Evolutionary conservation across 2,888 invertebrate genomes (phyloP), one percentile per base, ranked within the genome.

Genomic region (Fragum sueziense): DNA sequence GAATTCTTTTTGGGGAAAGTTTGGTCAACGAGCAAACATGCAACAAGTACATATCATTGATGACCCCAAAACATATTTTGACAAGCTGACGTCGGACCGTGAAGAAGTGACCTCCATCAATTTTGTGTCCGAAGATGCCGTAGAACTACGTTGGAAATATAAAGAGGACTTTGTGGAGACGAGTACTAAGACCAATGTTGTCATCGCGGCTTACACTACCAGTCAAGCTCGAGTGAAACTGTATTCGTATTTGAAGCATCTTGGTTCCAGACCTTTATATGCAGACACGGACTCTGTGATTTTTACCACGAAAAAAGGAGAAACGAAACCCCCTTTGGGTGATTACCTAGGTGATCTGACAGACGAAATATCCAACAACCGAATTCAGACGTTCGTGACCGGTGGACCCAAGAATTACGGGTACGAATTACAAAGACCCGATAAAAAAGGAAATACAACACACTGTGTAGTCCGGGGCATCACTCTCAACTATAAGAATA

Each of bases 291-390:
- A 81, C 41, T 84, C 83, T 0, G 22, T 82, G 2, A 51, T 82
- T 22, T 82, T 78, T 47, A 74, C 52, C 11, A 25, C 75, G 7
- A 52, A 54, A 25, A 41, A n/a, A 25, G 57, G 47, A 20, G 68
- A 79, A 34, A 69, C 72, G 76, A 70, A 76, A 25, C 88, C 89
- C 7, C 90, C 80, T 75, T 69, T 92, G 14, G n/a, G n/a, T n/a
- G n/a, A n/a, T n/a, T n/a, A n/a, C n/a, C n/a, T n/a, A n/a, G 91
- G 91, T 0, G 91, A 93, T 65, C 78, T 93, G 79, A 93, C 91
- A 0, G 88, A 93, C 78, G 93, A 93, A 76, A 69, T 93, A 0
- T 33, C 41, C 85, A 70, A 51, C 2, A 37, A 37, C 37, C 59
- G 47, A 22, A 80, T 85, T 1, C 37, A 61, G n/a, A 22, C 74